Conservation (phyloP, 2,797 vertebrate genomes). For the Pangasius mekongensis region DNA sequence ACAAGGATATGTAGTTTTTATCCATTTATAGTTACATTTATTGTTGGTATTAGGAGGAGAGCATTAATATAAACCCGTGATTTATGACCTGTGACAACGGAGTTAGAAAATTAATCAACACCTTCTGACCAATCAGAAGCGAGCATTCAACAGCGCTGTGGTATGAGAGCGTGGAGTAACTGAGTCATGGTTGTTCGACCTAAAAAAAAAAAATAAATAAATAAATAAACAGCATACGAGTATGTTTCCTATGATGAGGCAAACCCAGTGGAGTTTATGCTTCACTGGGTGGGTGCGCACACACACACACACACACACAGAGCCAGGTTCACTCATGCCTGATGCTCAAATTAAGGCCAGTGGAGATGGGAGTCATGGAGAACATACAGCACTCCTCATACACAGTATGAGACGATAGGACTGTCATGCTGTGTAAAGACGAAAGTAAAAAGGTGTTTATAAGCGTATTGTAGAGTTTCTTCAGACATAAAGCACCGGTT, state of each 20-base stretch:
- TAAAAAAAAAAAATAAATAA: background rate
- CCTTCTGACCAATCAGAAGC: constrained; percentile 1
- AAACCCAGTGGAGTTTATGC: constrained; percentile 6
- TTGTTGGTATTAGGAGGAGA: background rate
- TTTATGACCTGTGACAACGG: background rate
- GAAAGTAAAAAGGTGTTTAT: background rate
- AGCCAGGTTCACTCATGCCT: constrained; percentile 12
- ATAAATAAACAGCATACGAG: background rate
- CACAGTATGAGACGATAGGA: background rate
- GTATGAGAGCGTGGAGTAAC: background rate
- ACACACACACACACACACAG: constrained; percentile 17
- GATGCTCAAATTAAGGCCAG: constrained; percentile 32
- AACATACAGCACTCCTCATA: background rate
- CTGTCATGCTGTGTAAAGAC: background rate
- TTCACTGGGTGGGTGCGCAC: background rate
- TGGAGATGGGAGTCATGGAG: background rate
- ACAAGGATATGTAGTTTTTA: background rate
- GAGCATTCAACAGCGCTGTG: background rate
- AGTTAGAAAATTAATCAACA: background rate
- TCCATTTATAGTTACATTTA: background rate
- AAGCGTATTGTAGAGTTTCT: background rate
- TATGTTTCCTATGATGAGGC: constrained; percentile 1
- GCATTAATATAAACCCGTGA: too few relatives aligned
- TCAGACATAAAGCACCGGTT: background rate
- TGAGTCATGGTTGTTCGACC: constrained; percentile 7